Conservation (phyloP, 53 echinoderm and acorn worm species). For the Stichopus horrens region DNA sequence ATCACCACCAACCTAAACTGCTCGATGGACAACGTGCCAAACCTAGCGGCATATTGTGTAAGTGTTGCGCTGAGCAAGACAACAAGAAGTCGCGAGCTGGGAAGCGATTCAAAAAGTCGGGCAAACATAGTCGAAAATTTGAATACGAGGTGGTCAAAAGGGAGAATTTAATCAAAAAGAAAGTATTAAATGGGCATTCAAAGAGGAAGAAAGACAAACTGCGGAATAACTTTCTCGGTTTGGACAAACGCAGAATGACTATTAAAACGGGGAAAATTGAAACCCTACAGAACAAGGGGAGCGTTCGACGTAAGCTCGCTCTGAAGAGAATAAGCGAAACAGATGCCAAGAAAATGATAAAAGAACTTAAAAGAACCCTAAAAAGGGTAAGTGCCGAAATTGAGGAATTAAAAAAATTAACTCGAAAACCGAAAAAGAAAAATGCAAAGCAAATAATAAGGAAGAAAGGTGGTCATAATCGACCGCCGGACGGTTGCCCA, state of each 20-base stretch:
- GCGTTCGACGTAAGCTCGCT: conserved; percentile 10
- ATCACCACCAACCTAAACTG: not conserved
- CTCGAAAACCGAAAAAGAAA: conserved; percentile 17
- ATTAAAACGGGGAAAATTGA: conserved; percentile 2
- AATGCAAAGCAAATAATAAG: not conserved
- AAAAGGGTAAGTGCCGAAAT: conserved; percentile 46
- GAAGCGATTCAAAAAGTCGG: not conserved
- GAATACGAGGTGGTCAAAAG: conserved; percentile 16
- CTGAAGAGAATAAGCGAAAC: conserved; percentile 14
- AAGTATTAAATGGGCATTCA: conserved; percentile 30
- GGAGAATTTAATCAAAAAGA: conserved; percentile 7
- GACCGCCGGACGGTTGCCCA: not conserved
- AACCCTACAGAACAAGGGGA: not conserved
- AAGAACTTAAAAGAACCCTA: conserved; percentile 39
- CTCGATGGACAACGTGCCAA: not conserved
- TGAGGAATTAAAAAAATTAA: conserved; percentile 38
- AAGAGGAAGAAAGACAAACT: conserved; percentile 22
- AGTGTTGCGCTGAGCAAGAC: conserved; percentile 14
- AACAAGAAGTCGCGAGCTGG: not conserved
- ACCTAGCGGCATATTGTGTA: not conserved
- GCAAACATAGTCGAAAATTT: conserved; percentile 15
- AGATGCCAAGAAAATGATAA: conserved; percentile 43
- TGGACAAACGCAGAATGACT: not conserved
- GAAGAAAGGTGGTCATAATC: conserved; percentile 4
- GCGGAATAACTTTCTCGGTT: not conserved